Base-by-base conservation (phyloP, 1,140 invertebrate species). In the Achatina immaculata region DNA sequence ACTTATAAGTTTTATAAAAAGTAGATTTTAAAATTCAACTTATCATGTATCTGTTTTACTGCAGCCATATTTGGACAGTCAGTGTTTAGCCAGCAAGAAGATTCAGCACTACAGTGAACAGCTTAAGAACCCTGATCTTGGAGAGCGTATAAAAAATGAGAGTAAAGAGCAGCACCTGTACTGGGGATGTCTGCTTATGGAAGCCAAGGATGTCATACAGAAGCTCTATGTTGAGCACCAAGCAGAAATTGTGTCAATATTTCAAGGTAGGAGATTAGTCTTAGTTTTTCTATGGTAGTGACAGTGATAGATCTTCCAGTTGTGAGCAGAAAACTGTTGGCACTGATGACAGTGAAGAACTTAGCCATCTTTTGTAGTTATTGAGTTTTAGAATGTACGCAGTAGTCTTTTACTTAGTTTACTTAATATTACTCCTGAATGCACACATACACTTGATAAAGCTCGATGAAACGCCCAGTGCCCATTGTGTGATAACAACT, bases 81-180 rank as follows among this genome's bases (percentile, higher is more conserved):
- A 55, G 0, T 71, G 66, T 31, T 72, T 80, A 34, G 65, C 78
- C n/a, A 80, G 1, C 24, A 80, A 80, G 42, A 51, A 80, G 34
- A 80, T 80, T 51, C 78, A 80, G n/a, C 48, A 71, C 40, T 80
- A 55, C 68, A 80, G 68, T 71, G 9, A 80, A 69, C 78, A 80
- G 36, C 71, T 80, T 6, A 14, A 31, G 19, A 72, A 55, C 19
- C 34, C 36, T 16, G 48, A 72, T 40, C 1, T 80, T 24, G 78
- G 78, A 72, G 78, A 80, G 19, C 65, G 78, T 9, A 28, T 80
- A 43, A 69, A 72, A 43, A 72, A 71, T 69, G 78, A 80, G 28
- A 40, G 36, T 58, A 51, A 51, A 31, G 78, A 80, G 34, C 42
- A 80, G 28, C 78, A 80, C 21, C 40, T 80, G 9, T 80, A 48